phyloP scores from a whole-genome alignment of 2,888 invertebrate genomes.

The Hirtodrosophila alboralis region DNA sequence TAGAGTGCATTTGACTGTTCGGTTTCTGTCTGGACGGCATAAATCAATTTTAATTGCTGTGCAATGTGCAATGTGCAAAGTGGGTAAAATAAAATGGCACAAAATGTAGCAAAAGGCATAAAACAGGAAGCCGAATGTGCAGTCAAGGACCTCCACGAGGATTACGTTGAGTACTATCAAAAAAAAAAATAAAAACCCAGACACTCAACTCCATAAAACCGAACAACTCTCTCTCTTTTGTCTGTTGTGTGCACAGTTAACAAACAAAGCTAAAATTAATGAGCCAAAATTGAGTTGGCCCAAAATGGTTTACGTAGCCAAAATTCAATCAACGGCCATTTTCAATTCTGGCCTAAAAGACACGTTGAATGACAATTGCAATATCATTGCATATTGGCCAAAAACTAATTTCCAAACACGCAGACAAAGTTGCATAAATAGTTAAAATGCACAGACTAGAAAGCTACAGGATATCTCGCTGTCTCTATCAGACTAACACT shows the following conservation, averaged over 20 bases:
- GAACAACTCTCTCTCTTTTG: neutral
- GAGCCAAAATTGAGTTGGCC: slow-evolving; percentile 58
- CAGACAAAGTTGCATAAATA: slow-evolving; percentile 49
- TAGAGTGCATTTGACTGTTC: slow-evolving; percentile 73
- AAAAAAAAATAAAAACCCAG: no score
- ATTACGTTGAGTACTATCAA: slow-evolving; percentile 21
- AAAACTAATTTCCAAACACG: slow-evolving; percentile 58
- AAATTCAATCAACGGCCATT: slow-evolving; percentile 69
- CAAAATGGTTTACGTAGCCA: slow-evolving; percentile 28
- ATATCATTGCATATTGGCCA: slow-evolving; percentile 22
- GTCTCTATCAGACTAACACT: no score
- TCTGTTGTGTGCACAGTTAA: slow-evolving; percentile 8
- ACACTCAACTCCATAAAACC: slow-evolving; percentile 29
- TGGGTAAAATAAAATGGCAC: slow-evolving; percentile 58
- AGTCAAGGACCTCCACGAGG: slow-evolving; percentile 19
- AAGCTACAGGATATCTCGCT: slow-evolving; percentile 14
- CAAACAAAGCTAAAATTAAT: slow-evolving; percentile 62
- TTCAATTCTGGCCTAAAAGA: slow-evolving; percentile 47
- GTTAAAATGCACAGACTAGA: slow-evolving; percentile 49
- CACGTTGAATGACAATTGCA: slow-evolving; percentile 16
- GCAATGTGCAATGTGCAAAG: slow-evolving; percentile 67
- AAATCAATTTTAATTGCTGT: slow-evolving; percentile 78
- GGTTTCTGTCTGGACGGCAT: slow-evolving; percentile 71
- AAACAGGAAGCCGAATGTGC: slow-evolving; percentile 6
- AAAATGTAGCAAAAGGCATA: slow-evolving; percentile 9